Evolutionary conservation across 1,140 invertebrate genomes (phyloP), one percentile per base, ranked within the genome.

Genomic region (Scylla paramamosain): DNA sequence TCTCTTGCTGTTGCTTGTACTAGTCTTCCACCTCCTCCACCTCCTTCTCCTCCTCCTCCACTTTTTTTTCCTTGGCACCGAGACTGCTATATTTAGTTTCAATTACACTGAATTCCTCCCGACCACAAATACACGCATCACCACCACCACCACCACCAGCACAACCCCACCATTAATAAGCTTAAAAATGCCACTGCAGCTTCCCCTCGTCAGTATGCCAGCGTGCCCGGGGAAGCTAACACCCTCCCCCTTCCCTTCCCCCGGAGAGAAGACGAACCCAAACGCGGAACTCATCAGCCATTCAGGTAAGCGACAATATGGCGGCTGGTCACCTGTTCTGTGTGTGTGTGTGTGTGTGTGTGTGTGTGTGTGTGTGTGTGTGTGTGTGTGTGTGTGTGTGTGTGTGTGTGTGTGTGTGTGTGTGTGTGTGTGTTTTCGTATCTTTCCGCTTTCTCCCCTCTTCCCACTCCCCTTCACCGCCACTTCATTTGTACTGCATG

Each of bases 351-450:
- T 86, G 83, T 86, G 83, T 86, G 83, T 86, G 83, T 86, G 83
- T 86, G 83, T 86, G 83, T 86, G 83, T 86, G 83, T 86, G 83
- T 86, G 83, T 86, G 83, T 86, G 83, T 86, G 83, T 86, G 83
- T 86, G 83, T 86, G 83, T 86, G 83, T 86, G 83, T 86, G 83
- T 28, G n/a, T 86, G 83, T 86, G 83, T 86, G 83, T 86, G 83
- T 86, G 83, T 28, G 77, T 83, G 77, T n/a, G 77, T n/a, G 67
- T 14, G 83, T 28, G 83, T 28, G 20, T 4, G 20, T 28, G 6
- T 8, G 83, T 28, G 20, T 8, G 16, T 32, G 84, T 67, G 20
- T 3, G 20, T 67, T 25, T 20, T 77, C n/a, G 16, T 77, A 7
- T 77, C 67, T 77, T 77, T 25, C 20, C 39, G 39, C 39, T 77